phyloP scores from a whole-genome alignment of 2,888 invertebrate genomes.

The Agriopis aurantiaria region DNA sequence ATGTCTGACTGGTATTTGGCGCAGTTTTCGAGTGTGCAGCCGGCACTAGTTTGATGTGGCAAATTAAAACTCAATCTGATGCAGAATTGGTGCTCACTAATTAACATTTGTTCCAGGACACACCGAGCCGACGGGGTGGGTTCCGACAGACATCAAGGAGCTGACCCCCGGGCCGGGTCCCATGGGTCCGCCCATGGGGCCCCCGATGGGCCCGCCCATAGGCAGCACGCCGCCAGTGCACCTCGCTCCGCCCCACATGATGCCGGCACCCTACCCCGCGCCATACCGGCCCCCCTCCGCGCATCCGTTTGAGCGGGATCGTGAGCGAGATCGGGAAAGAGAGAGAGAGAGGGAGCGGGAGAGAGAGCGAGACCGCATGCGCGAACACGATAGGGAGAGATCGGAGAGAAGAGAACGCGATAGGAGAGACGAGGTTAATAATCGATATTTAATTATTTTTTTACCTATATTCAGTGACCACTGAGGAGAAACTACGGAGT shows the following conservation, averaged over 20 bases:
- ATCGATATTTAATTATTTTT: slow-evolving; percentile 27
- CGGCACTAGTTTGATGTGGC: too few relatives aligned
- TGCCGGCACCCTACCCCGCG: slow-evolving; percentile 65
- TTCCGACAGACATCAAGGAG: slow-evolving; percentile 89
- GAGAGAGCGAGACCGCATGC: slow-evolving; percentile 59
- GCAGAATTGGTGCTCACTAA: background rate
- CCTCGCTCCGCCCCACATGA: slow-evolving; percentile 59
- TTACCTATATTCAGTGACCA: too few relatives aligned
- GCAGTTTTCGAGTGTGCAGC: too few relatives aligned
- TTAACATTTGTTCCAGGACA: slow-evolving; percentile 58
- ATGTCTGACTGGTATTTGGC: too few relatives aligned
- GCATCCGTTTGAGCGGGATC: slow-evolving; percentile 71
- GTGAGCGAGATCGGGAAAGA: slow-evolving; percentile 73
- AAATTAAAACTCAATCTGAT: too few relatives aligned
- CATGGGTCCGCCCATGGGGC: slow-evolving; percentile 66
- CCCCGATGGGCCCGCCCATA: slow-evolving; percentile 60
- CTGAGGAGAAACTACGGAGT: too few relatives aligned
- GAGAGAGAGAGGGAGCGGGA: slow-evolving; percentile 52
- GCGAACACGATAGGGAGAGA: slow-evolving; percentile 62
- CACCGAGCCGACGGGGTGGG: slow-evolving; percentile 85
- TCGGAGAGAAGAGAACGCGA: slow-evolving; percentile 61
- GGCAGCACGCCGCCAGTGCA: slow-evolving; percentile 60
- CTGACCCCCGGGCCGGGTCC: slow-evolving; percentile 89
- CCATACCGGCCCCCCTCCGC: slow-evolving; percentile 61
- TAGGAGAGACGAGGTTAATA: slow-evolving; percentile 71